Conservation (phyloP, 2,888 invertebrate species). For the Thera obeliscata region DNA sequence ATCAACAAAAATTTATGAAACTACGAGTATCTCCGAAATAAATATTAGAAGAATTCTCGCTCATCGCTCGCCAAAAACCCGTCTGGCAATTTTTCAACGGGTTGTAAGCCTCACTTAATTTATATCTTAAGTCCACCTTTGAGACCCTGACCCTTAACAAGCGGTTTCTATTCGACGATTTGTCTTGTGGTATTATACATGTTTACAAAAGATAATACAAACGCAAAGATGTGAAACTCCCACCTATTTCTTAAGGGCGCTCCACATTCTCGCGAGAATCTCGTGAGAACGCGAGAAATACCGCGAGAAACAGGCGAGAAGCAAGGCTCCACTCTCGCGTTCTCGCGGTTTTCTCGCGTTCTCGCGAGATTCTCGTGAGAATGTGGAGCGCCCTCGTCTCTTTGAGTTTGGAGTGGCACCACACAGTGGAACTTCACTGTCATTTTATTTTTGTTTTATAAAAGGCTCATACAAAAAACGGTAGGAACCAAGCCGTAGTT, state of each 20-base stretch:
- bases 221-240: constrained; percentile 1
- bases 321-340: too few relatives aligned
- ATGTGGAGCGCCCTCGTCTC: too few relatives aligned
- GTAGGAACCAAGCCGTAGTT: too few relatives aligned
- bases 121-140: constrained; percentile 50
- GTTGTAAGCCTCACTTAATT: constrained; percentile 46
- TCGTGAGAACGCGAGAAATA: too few relatives aligned
- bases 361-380: too few relatives aligned
- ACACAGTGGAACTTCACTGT: too few relatives aligned
- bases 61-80: constrained; percentile 23
- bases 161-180: constrained; percentile 51
- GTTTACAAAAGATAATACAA: constrained; percentile 2
- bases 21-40: constrained; percentile 16
- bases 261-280: too few relatives aligned
- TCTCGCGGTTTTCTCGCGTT: too few relatives aligned
- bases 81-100: constrained; percentile 42
- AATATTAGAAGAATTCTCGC: constrained; percentile 11
- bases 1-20: not conserved
- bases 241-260: not conserved
- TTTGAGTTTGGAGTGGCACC: too few relatives aligned
- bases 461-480: too few relatives aligned
- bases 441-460: too few relatives aligned
- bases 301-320: too few relatives aligned
- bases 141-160: constrained; percentile 49
- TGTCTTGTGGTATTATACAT: constrained; percentile 58